Evolutionary conservation across 2,113 vertebrate genomes (phyloP), one percentile per base, ranked within the genome.

Genomic region (Odobenus rosmarus): DNA sequence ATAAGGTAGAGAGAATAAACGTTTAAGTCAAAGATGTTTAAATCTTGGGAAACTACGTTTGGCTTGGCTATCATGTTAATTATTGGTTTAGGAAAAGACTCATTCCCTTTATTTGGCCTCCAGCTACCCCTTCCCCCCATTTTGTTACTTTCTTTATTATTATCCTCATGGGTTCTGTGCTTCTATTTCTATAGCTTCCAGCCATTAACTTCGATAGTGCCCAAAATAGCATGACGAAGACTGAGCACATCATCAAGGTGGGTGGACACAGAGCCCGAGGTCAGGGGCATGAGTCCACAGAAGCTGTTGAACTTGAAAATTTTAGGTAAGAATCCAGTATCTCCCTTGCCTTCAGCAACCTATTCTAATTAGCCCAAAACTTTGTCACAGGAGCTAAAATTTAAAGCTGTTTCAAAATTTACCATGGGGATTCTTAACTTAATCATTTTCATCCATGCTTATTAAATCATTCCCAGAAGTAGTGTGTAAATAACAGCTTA

Each of bases 301-400:
- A 99, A 98, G 98, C 98, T 53, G 96, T 98, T 77, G 99, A 99
- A 95, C 99, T 99, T 98, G 99, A 99, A 93, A 99, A 99, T 95
- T 99, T 99, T 91, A 99, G 99, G 99, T 99, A 98, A 97, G 98
- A 94, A 79, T 64, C 15, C 13, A 24, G 18, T 9, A 8, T 67
- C 53, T 62, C 24, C 59, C 14, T 86, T 39, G 7, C 36, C 12
- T 90, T 62, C 51, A 53, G 33, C 42, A 28, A 14, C 42, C 67
- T 61, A 10, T 26, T 55, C 89, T 19, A 11, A 12, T 92, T 57
- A 89, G 26, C 18, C 67, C 21, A 39, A 31, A 61, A 6, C 49
- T 55, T 95, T 81, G 28, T 51, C 31, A 42, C 2, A 71, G 36
- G n/a, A 83, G 51, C 86, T 72, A 53, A 79, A 31, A 11, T 59